Percentiles rank a stretch among this genome's conserved stretches.
These are phyloP conservation scores for Cataglyphis albicans DNA, from an alignment of 2,888 invertebrate genomes.

Conservation along the genomic window DNA sequence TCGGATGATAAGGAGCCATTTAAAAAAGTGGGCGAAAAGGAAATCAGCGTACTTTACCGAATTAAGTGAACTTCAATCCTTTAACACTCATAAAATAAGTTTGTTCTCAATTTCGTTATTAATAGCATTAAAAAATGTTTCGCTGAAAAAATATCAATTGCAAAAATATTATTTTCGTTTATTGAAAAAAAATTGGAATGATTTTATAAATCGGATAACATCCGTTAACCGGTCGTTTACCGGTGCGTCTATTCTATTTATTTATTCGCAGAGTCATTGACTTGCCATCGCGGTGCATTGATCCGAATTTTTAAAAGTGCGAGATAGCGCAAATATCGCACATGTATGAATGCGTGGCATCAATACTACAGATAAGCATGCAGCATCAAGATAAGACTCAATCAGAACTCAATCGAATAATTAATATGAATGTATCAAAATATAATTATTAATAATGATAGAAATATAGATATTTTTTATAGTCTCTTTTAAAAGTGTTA, in stretches of 20 bases:
- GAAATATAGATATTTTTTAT: background rate
- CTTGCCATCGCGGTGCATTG: slow-evolving; percentile 25
- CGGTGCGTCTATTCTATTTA: background rate
- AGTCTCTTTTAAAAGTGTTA: background rate
- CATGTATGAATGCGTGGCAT: background rate
- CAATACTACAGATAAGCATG: slow-evolving; percentile 14
- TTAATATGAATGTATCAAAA: background rate
- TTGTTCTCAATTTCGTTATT: background rate
- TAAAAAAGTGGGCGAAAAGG: background rate
- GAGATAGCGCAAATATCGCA: background rate
- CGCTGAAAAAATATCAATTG: background rate
- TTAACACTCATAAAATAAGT: background rate
- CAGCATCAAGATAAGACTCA: slow-evolving; percentile 6
- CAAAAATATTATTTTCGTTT: background rate
- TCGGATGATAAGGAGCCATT: background rate
- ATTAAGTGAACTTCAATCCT: background rate
- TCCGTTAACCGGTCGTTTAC: slow-evolving; percentile 2
- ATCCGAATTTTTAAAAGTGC: slow-evolving; percentile 43
- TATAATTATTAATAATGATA: background rate
- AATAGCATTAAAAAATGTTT: background rate
- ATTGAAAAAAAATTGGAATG: background rate
- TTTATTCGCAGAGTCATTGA: slow-evolving; percentile 35
- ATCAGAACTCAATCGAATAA: background rate
- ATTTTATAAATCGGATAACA: background rate
- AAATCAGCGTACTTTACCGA: slow-evolving; percentile 4